Evolutionary conservation across 2,797 vertebrate species (phyloP), one percentile per base, ranked within the genome.

Genomic region (Megaceryle alcyon): DNA sequence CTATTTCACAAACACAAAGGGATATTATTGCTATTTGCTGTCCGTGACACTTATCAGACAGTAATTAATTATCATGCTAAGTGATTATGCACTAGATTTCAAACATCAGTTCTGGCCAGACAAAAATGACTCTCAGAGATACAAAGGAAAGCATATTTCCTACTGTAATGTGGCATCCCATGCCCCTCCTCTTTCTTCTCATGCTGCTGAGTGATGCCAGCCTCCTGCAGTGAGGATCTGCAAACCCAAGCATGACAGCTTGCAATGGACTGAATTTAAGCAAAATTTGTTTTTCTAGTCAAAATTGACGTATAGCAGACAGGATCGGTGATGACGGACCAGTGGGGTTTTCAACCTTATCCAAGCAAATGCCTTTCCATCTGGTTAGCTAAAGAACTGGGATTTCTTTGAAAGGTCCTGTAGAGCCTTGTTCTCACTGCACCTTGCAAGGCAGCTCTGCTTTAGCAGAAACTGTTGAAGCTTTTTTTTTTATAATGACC

Each of bases 1-100:
- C 94, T 90, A 41, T 81, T 96, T 97, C 91, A 92, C 84, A 76
- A 85, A 86, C 86, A 96, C 92, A 95, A 91, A 95, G 71, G 43
- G 60, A 49, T 87, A 64, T 95, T 96, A 76, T 82, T 35, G 16
- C 48, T 53, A 1, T 78, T 73, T 81, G 64, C 51, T 82, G 64
- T 82, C 72, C 51, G 1, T 70, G 78, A 60, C 75, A 22, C 41
- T 82, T 29, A 25, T 73, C 91, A 92, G 92, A 86, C 90, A 72
- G 48, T 66, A 75, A 90, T 11, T 66, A 75, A 90, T 12, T 51
- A 70, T 85, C 73, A 28, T 1, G 13, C 31, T 35, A 33, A 61
- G 89, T 63, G 60, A 75, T 78, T 80, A 59, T 35, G 44, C 19
- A 31, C 70, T 26, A 29, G 51, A 69, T 93, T 85, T 77, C 26